Base-by-base conservation (phyloP, 2,888 invertebrate species). In the Nephrotoma flavescens region DNA sequence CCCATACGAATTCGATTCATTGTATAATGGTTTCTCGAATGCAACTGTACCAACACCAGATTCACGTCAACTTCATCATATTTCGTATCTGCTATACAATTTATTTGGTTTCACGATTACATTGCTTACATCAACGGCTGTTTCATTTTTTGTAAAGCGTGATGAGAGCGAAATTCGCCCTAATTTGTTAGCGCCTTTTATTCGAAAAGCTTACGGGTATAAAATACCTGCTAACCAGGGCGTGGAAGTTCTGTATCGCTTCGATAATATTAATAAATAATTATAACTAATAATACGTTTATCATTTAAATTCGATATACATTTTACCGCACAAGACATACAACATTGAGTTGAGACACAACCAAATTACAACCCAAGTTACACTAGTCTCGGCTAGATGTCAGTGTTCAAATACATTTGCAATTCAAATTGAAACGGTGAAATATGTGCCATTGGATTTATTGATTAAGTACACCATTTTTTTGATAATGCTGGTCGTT, bases 21-120 rank as follows among this genome's bases (percentile, higher is more conserved):
- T 4, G 11, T 2, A 31, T 11, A 71, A 31, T 31, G 3, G 7
- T 31, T 71, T 71, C 31, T 71, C 31, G 71, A 71, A 71, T 31
- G 31, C 31, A 71, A 71, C 42, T 42, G 31, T 4, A 11, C 15
- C 11, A 31, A n/a, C 19, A n/a, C 84, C 41, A 6, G 5, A 11
- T 1, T 84, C 84, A 0, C 31, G 31, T 9, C 71, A 31, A 31
- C 6, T 84, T 15, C 15, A 84, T 42, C 42, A 84, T 5, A 84
- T 84, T 42, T 84, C 84, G 0, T 84, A 84, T 42, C 41, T 84
- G 11, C 95, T 94, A 94, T 95, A 95, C 88, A 94, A 94, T 0
- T 90, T 94, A 0, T 91, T 94, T 42, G 96, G 96, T 4, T 9
- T 31, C 9, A 31, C 9, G 31, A 31, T 31, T 9, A 71, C 71